phyloP scores from a whole-genome alignment of 2,113 vertebrate species.

The Pelvicachromis taeniatus region DNA sequence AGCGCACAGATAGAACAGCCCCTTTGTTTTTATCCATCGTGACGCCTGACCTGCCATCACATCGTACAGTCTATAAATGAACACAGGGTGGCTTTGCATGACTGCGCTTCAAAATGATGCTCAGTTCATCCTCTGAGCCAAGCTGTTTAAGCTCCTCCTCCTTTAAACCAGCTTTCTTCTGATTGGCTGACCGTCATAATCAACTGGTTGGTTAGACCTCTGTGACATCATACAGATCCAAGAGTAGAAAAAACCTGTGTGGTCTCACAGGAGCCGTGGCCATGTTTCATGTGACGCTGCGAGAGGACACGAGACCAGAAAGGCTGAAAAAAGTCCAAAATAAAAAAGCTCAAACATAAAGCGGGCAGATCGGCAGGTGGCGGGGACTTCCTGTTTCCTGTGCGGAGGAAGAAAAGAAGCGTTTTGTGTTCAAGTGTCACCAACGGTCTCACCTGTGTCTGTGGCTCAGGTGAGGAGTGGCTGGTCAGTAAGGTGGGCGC shows the following conservation, averaged over 20 bases:
- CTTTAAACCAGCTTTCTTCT: too few relatives aligned
- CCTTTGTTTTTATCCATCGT: neutral
- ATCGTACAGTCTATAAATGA: neutral
- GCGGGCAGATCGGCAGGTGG: too few relatives aligned
- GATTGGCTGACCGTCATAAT: too few relatives aligned
- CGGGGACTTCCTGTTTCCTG: neutral
- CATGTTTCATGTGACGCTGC: too few relatives aligned
- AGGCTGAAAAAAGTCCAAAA: too few relatives aligned
- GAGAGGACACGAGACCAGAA: too few relatives aligned
- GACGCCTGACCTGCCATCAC: neutral
- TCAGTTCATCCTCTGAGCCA: neutral
- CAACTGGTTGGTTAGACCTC: too few relatives aligned
- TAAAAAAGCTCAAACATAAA: neutral
- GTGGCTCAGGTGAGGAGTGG: constrained; percentile 85
- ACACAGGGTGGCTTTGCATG: neutral
- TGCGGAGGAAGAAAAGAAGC: neutral
- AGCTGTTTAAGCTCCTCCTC: neutral
- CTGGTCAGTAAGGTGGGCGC: constrained; percentile 85
- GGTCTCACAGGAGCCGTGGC: too few relatives aligned
- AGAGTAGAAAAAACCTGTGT: too few relatives aligned
- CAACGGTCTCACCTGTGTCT: neutral
- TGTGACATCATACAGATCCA: too few relatives aligned
- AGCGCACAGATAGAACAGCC: too few relatives aligned
- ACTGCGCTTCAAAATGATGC: neutral
- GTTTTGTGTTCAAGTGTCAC: neutral